Evolutionary conservation across 2,797 vertebrate genomes (phyloP), one percentile per base, ranked within the genome.

Genomic region (Uromys caudimaculatus): DNA sequence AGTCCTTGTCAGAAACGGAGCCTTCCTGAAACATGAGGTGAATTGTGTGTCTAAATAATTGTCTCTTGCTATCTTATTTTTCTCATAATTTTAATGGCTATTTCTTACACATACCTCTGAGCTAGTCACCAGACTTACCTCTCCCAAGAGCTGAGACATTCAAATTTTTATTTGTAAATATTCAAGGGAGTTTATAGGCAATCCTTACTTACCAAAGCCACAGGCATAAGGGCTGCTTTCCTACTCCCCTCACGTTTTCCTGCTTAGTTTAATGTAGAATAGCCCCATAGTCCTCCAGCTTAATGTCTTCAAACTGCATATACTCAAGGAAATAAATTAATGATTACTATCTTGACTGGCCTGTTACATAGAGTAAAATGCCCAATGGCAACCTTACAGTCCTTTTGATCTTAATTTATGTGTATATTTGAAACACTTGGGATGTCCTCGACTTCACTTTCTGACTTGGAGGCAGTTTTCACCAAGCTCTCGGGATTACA

Each of bases 401-500:
- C 76, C 58, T 54, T 58, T 44, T 41, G 7, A 0, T 17, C 54
- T 38, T 47, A 52, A 19, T 11, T 23, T n/a, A 14, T 6, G 10
- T 29, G 0, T 19, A 3, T n/a, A 21, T 78, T 92, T 52, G 13
- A 16, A 79, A 58, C 89, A 60, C 52, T 82, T 64, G 8, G 10
- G 44, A 52, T 62, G 76, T 60, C n/a, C 54, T 32, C 27, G 2
- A 88, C 91, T 13, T 50, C 87, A 29, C 84, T 77, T 56, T n/a
- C 41, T 54, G 19, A 81, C 64, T 10, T n/a, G 3, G 58, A 24
- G 52, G 79, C 8, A 47, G 96, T 69, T 29, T 21, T 32, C 7
- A 10, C 32, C 56, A 38, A 76, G 35, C 89, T 47, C 9, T 50
- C 87, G 17, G 85, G 67, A 41, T 97, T 96, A 97, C 81, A 91